Evolutionary conservation across 2,888 invertebrate species (phyloP).

Genomic region (Hybos culiciformis): DNA sequence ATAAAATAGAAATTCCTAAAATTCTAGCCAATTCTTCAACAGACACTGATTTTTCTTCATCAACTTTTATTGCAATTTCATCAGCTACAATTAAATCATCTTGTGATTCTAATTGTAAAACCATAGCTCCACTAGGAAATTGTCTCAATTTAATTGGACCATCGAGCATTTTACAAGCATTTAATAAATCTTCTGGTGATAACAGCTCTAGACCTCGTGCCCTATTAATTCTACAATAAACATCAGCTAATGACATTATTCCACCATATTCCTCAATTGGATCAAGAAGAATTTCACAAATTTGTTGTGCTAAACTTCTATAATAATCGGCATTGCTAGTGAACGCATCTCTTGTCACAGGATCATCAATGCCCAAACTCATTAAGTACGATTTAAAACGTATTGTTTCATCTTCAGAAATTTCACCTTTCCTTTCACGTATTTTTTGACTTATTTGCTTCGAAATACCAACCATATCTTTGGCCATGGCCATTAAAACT

Average conservation of each 20-base stretch:
- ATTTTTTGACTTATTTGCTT: constrained; percentile 87
- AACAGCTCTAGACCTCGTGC: constrained; percentile 90
- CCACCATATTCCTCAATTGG: constrained; percentile 84
- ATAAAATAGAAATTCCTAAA: constrained; percentile 70
- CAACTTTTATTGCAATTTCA: constrained; percentile 48
- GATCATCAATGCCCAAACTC: constrained; percentile 95
- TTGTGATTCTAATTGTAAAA: constrained; percentile 69
- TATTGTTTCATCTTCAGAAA: constrained; percentile 94
- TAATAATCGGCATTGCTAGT: constrained; percentile 78
- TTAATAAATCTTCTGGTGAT: constrained; percentile 91
- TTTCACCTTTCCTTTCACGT: constrained; percentile 84
- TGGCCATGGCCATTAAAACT: constrained; percentile 89
- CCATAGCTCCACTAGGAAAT: constrained; percentile 93
- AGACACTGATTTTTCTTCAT: constrained; percentile 55
- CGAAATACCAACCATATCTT: constrained; percentile 91
- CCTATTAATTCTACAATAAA: constrained; percentile 91
- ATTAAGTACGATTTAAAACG: constrained; percentile 91
- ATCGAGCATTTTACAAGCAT: constrained; percentile 61
- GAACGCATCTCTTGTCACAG: constrained; percentile 85
- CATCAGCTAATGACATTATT: constrained; percentile 93
- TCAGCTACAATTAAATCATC: constrained; percentile 57
- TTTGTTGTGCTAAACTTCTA: constrained; percentile 69
- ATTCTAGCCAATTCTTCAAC: constrained; percentile 77
- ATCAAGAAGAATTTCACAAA: constrained; percentile 65
- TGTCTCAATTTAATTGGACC: constrained; percentile 64